Evolutionary conservation across 92 coral and sea anemone species (phyloP).

Genomic region (Meandrina meandrites): DNA sequence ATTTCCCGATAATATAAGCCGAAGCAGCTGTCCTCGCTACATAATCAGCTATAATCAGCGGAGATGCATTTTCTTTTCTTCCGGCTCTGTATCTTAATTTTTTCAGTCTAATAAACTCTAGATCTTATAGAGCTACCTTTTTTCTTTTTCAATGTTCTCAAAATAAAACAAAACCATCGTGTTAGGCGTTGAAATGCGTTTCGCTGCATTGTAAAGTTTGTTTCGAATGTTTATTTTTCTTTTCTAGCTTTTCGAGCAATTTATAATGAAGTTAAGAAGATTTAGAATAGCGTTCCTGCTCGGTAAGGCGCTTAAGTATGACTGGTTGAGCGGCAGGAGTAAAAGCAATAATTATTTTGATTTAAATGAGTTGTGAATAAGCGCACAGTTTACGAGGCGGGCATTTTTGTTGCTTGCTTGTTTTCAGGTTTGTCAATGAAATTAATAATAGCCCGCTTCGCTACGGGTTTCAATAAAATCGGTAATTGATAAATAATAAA

Average conservation of each 20-base stretch:
- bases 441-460: too few relatives aligned
- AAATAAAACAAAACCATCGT: too few relatives aligned
- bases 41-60: neutral
- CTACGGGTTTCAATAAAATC: too few relatives aligned
- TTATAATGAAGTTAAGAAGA: neutral
- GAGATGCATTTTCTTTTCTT: neutral
- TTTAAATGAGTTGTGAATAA: neutral
- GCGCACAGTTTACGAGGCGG: too few relatives aligned
- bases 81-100: neutral
- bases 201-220: neutral
- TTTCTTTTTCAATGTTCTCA: neutral
- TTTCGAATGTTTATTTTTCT: neutral
- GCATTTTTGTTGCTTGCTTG: too few relatives aligned
- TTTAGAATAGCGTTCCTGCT: neutral
- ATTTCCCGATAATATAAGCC: neutral
- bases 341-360: neutral
- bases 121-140: neutral
- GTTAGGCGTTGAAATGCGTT: neutral
- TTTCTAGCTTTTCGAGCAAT: neutral
- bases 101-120: neutral
- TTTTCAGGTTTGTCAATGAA: too few relatives aligned
- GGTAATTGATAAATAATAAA: too few relatives aligned
- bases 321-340: neutral
- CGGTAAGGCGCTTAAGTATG: neutral
- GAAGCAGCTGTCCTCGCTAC: neutral